These are phyloP conservation scores for Delichon dasypus DNA, from an alignment of 2,797 vertebrate species.

Conservation along the genomic window DNA sequence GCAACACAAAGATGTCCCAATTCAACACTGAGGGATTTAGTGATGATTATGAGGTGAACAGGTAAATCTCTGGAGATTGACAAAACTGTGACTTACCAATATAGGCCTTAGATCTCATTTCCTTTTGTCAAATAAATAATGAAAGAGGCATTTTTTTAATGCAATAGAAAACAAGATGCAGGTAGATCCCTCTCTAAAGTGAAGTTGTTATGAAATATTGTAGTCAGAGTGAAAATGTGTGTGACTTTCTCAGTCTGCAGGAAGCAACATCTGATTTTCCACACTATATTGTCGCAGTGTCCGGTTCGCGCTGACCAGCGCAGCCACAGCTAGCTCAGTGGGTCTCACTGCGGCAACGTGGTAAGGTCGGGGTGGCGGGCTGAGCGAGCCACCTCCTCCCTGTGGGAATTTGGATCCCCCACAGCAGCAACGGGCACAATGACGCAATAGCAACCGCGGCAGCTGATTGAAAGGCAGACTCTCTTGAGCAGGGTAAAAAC, in stretches of 20 bases:
- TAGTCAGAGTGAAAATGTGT: slow-evolving; percentile 22
- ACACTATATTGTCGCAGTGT: too few relatives aligned
- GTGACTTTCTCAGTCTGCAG: slow-evolving; percentile 8
- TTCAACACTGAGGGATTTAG: neutral
- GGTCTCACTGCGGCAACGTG: too few relatives aligned
- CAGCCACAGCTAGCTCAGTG: too few relatives aligned
- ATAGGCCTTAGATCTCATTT: neutral
- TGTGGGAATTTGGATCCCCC: too few relatives aligned
- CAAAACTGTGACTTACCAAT: neutral
- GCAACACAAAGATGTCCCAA: neutral
- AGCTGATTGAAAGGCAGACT: too few relatives aligned
- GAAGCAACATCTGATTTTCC: slow-evolving; percentile 40
- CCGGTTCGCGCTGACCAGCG: too few relatives aligned
- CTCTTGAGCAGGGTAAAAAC: too few relatives aligned
- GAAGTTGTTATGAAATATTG: neutral
- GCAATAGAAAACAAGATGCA: neutral
- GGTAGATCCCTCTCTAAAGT: neutral
- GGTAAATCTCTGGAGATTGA: neutral
- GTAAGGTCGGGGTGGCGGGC: too few relatives aligned
- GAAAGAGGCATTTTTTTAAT: neutral
- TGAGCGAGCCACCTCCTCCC: too few relatives aligned
- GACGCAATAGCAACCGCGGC: too few relatives aligned
- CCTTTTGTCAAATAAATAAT: neutral
- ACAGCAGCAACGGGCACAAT: too few relatives aligned
- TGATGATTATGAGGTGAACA: neutral